Evolutionary conservation across 2,797 vertebrate species (phyloP).

Genomic region (Hybognathus amarus): DNA sequence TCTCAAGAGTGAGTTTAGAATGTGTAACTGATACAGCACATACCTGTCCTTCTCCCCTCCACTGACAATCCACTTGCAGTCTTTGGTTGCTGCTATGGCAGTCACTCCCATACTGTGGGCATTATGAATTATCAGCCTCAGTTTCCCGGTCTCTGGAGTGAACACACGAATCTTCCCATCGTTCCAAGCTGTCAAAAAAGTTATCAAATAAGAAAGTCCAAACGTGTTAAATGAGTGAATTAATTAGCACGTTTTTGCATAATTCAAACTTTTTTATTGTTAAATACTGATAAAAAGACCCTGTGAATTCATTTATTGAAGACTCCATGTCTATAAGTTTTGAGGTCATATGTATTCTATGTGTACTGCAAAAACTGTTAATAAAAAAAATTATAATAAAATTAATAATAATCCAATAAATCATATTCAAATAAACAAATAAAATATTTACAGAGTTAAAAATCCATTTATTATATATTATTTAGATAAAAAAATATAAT

Average conservation of each 20-base stretch:
- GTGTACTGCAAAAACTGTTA: not conserved
- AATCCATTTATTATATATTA: not conserved
- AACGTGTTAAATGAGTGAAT: not conserved
- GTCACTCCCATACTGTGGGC: slow-evolving; percentile 86
- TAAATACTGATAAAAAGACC: not conserved
- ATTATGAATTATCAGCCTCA: slow-evolving; percentile 76
- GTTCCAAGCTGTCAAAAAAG: slow-evolving; percentile 79
- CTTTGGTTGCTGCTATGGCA: slow-evolving; percentile 79
- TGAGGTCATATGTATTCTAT: not conserved
- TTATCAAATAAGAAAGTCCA: not conserved
- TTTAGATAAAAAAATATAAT: not conserved
- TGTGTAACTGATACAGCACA: slow-evolving; percentile 19
- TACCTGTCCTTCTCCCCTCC: slow-evolving; percentile 92
- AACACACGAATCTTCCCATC: slow-evolving; percentile 88
- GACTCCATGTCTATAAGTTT: not conserved
- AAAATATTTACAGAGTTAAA: not conserved
- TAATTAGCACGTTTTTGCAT: not conserved
- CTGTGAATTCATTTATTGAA: not conserved
- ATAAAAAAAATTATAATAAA: not conserved
- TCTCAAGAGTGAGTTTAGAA: not conserved
- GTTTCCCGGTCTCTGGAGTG: slow-evolving; percentile 80
- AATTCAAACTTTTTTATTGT: not conserved
- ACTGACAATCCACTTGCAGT: slow-evolving; percentile 84
- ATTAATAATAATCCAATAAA: not conserved
- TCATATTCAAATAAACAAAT: not conserved